phyloP scores from a whole-genome alignment of 2,797 vertebrate genomes.

The Trachurus trachurus region DNA sequence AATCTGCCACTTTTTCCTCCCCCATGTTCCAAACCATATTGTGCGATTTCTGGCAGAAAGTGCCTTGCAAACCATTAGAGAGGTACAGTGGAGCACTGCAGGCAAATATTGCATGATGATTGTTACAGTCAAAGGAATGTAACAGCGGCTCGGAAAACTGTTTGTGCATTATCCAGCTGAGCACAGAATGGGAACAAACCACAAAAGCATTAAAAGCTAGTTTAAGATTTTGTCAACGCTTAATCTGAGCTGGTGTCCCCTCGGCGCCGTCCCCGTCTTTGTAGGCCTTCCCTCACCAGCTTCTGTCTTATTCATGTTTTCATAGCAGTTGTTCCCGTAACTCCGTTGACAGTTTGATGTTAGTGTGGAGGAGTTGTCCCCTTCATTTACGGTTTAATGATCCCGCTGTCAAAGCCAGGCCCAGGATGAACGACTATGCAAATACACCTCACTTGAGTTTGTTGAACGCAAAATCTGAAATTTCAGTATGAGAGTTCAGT shows the following conservation, averaged over 20 bases:
- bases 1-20: conserved; percentile 53
- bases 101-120: conserved; percentile 34
- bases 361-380: conserved; percentile 10
- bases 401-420: conserved; percentile 7
- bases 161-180: conserved; percentile 35
- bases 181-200: conserved; percentile 8
- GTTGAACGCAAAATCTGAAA: conserved; percentile 22
- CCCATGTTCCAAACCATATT: conserved; percentile 31
- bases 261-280: neutral
- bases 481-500: conserved; percentile 4
- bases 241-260: conserved; percentile 9
- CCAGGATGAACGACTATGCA: conserved; percentile 31
- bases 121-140: conserved; percentile 41
- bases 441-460: conserved; percentile 36
- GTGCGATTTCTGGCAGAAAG: conserved; percentile 55
- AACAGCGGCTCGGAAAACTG: conserved; percentile 36
- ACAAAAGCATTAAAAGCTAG: conserved; percentile 30
- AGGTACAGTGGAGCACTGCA: conserved; percentile 46
- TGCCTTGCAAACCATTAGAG: conserved; percentile 47
- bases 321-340: neutral
- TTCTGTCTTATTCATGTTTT: conserved; percentile 32
- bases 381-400: conserved; percentile 45
- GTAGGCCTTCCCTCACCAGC: neutral
- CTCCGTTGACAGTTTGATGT: conserved; percentile 8
- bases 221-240: conserved; percentile 14